Evolutionary conservation across 1,140 invertebrate genomes (phyloP), one percentile per base, ranked within the genome.

Genomic region (Psilanteris sp.): DNA sequence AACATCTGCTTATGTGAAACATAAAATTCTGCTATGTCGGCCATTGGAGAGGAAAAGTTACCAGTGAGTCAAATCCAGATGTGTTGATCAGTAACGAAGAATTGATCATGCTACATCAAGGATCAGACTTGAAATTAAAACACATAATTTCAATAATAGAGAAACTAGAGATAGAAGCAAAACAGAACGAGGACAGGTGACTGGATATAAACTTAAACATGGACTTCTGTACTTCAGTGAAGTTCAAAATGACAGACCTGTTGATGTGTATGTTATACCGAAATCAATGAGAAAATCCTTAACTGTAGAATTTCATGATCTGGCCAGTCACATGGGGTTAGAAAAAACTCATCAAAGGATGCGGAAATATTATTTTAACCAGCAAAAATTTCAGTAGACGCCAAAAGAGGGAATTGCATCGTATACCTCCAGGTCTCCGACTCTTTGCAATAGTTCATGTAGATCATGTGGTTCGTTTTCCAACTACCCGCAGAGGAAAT

Each of bases 381-480:
- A 41, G 24, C 14, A 64, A 64, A 13, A 11, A 31, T 7, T 11
- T 13, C 2, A 31, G 13, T 6, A 44, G 43, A 1, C 27, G 24
- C 1, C 20, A 29, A n/a, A 36, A 50, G 7, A 44, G 26, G 6
- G 32, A 39, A 18, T 13, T 61, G 3, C 39, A 62, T 26, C 54
- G 41, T 4, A 55, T 73, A 9, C 10, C 39, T 13, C 44, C 26
- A n/a, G 41, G 31, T 8, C 9, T 18, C 6, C 18, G 34, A 7
- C 78, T 75, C 8, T 77, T 77, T 43, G 34, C 59, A 4, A 43
- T 20, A 3, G 29, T 75, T 6, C 76, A 78, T 11, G 15, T 43
- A 4, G 27, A 86, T 83, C 43, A 90, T 84, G 43, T 88, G 81
- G 66, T 76, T 22, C 77, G 66, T 3, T 66, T 81, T 20, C 39